These are phyloP conservation scores for Leptoteleia sp. DNA, from an alignment of 1,140 invertebrate species.

Conservation along the genomic window DNA sequence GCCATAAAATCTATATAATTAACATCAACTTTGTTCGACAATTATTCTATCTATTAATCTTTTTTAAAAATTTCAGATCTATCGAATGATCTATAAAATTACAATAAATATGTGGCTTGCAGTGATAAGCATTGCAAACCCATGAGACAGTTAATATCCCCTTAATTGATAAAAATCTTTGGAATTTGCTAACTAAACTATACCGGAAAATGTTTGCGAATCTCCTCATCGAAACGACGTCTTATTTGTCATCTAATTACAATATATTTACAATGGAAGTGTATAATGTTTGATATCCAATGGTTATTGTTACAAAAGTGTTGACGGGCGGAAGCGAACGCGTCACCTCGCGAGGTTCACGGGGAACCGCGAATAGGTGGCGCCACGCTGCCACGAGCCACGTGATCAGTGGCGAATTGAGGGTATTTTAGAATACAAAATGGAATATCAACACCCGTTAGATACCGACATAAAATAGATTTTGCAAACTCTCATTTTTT, in stretches of 20 bases:
- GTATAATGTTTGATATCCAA: slow-evolving; percentile 49
- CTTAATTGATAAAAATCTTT: too few relatives aligned
- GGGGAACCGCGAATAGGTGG: not conserved
- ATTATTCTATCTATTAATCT: too few relatives aligned
- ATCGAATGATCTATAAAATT: too few relatives aligned
- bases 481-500: slow-evolving; percentile 55
- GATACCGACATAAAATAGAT: slow-evolving; percentile 69
- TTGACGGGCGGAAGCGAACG: slow-evolving; percentile 6
- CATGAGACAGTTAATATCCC: too few relatives aligned
- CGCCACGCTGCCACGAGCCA: slow-evolving; percentile 1
- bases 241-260: slow-evolving; percentile 54
- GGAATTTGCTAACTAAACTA: too few relatives aligned
- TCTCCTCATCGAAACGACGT: slow-evolving; percentile 5
- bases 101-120: too few relatives aligned
- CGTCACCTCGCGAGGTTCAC: slow-evolving; percentile 8
- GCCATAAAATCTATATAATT: too few relatives aligned
- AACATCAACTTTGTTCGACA: too few relatives aligned
- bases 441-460: slow-evolving; percentile 65
- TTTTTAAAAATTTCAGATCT: too few relatives aligned
- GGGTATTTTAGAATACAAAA: slow-evolving; percentile 75
- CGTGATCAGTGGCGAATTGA: slow-evolving; percentile 60
- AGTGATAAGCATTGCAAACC: too few relatives aligned
- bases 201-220: too few relatives aligned
- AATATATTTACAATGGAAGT: slow-evolving; percentile 62
- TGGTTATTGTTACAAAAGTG: slow-evolving; percentile 58